Evolutionary conservation across 2,113 vertebrate genomes (phyloP), one percentile per base, ranked within the genome.

Genomic region (Onychorhynchus coronatus): DNA sequence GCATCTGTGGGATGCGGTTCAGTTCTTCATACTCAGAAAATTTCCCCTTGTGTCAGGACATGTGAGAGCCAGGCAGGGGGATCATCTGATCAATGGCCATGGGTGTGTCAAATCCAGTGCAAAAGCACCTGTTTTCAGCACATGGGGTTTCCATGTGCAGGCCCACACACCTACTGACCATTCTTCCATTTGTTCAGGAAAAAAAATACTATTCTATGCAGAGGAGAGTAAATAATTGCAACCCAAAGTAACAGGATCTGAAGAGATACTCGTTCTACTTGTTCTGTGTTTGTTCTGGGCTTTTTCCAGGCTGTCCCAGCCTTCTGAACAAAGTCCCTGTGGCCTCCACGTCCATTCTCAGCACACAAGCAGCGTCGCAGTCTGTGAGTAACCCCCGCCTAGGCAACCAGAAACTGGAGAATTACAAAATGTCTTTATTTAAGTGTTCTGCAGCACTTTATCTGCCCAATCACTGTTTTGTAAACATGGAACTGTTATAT

Each of bases 401-500:
- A 12, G 61, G 81, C 65, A 95, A 91, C 92, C 92, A 96, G 96
- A 96, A 97, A 95, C 87, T 95, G 96, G 97, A 91, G 71, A 91
- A 78, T 74, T 95, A 94, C 94, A 95, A 95, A 97, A 96, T 52
- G 92, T 96, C 91, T 84, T 46, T 89, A 80, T 83, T 91, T 91
- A 93, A 96, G 72, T 89, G 83, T 73, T 96, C 96, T 77, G 93
- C 94, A 93, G 93, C 97, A 97, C 95, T 98, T 97, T 96, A 97
- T 92, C 88, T 89, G 91, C 88, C 92, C 93, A 88, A 89, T 94
- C 82, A 95, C 96, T 93, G 83, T 97, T 97, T 96, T 96, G 91
- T 95, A 96, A 97, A 97, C 91, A 95, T 94, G 84, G 79, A 89
- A 82, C 88, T 96, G 93, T 70, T 78, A 93, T 65, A 93, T 61